phyloP scores from a whole-genome alignment of 2,888 invertebrate genomes.

The Loripinus fragilis region DNA sequence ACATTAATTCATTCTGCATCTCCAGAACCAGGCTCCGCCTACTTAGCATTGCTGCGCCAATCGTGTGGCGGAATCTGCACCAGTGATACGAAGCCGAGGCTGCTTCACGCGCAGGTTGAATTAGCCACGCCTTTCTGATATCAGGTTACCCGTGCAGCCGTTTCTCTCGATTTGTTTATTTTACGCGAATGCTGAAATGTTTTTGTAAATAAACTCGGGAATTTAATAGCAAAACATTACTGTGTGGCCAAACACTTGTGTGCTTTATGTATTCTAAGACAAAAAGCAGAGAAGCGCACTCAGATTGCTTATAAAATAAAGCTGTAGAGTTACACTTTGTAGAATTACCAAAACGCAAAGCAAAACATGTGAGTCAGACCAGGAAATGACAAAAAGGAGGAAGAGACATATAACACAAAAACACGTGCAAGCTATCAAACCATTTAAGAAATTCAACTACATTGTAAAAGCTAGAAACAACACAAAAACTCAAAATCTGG shows the following conservation, averaged over 20 bases:
- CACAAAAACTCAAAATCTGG: no score
- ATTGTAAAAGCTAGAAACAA: no score
- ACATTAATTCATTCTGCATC: slow-evolving; percentile 16
- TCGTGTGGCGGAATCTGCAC: neutral
- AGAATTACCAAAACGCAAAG: no score
- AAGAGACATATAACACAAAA: no score
- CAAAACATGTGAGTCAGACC: no score
- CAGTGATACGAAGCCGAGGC: neutral
- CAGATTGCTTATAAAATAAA: neutral
- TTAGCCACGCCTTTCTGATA: neutral
- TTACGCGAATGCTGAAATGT: slow-evolving; percentile 12
- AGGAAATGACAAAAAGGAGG: no score
- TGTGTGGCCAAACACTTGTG: slow-evolving; percentile 18
- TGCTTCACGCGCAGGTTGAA: neutral
- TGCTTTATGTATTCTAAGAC: slow-evolving; percentile 11
- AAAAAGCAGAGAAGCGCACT: slow-evolving; percentile 3
- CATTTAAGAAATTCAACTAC: no score
- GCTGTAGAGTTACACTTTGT: no score
- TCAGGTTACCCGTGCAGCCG: slow-evolving; percentile 4
- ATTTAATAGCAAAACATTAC: slow-evolving; percentile 8
- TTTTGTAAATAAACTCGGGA: slow-evolving; percentile 17
- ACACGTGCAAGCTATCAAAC: no score
- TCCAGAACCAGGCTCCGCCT: neutral
- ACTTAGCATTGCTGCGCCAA: neutral
- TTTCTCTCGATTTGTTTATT: slow-evolving; percentile 22